Evolutionary conservation across 35 echinoderm and acorn worm species (phyloP).

Genomic region (Diadema setosum): DNA sequence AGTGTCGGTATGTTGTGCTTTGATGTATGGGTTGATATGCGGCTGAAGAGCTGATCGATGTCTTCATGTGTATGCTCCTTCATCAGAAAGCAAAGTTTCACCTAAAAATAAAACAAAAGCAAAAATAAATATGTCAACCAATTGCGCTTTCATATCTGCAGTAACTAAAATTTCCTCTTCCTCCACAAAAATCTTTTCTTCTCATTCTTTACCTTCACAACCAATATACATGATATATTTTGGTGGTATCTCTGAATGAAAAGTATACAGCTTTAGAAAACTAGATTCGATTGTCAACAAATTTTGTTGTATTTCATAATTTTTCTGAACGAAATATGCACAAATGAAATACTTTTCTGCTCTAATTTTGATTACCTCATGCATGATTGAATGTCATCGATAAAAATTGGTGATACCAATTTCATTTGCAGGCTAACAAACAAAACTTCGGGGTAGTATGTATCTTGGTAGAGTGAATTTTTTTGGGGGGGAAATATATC

Average conservation of each 20-base stretch:
- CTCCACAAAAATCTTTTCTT: background rate
- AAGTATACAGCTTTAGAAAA: background rate
- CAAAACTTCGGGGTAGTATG: too few species aligned
- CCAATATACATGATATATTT: background rate
- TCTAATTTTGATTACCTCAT: too few species aligned
- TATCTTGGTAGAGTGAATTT: too few species aligned
- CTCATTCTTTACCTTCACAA: background rate
- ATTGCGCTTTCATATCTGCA: background rate
- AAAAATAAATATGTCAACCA: background rate
- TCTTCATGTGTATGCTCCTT: conserved; percentile 50
- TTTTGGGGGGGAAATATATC: too few species aligned
- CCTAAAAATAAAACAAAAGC: conserved; percentile 4
- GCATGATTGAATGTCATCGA: too few species aligned
- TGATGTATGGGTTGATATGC: background rate
- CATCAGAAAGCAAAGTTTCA: conserved; percentile 37
- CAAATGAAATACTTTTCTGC: too few species aligned
- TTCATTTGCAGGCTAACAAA: too few species aligned
- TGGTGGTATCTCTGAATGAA: background rate
- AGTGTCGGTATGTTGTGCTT: conserved; percentile 19
- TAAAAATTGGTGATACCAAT: too few species aligned
- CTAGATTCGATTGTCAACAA: background rate
- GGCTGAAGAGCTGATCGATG: conserved; percentile 41
- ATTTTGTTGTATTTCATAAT: too few species aligned
- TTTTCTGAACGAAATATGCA: too few species aligned
- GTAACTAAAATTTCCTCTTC: background rate